Conservation (phyloP, 2,113 vertebrate genomes). For the Orthonyx spaldingii region DNA sequence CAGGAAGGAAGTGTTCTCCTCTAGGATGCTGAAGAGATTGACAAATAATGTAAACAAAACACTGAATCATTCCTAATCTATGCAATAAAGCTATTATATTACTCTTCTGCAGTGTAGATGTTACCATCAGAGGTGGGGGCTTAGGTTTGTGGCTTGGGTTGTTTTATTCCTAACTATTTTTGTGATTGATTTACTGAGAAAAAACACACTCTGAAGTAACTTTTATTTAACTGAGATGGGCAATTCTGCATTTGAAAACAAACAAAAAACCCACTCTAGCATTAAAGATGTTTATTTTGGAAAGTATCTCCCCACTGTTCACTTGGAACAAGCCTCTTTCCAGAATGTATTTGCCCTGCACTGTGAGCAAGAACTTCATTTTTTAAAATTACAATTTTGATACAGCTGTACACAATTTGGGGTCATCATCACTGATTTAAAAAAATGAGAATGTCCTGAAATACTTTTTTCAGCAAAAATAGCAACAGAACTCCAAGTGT, state of each 20-base stretch:
- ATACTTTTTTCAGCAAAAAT: not conserved
- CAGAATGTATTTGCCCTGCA: not conserved
- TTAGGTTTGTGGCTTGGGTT: not conserved
- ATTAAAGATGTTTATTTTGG: not conserved
- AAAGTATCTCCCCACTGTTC: not conserved
- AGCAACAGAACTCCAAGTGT: not conserved
- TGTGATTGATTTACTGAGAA: not conserved
- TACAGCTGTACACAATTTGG: not conserved
- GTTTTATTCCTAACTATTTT: not conserved
- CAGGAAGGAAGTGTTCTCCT: constrained; percentile 63
- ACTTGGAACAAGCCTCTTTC: not conserved
- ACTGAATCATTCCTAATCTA: constrained; percentile 19
- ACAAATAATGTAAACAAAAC: constrained; percentile 50
- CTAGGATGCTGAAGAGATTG: constrained; percentile 43
- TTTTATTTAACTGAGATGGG: not conserved
- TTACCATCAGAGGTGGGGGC: not conserved
- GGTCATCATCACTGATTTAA: not conserved
- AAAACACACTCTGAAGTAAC: not conserved
- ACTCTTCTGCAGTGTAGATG: not conserved
- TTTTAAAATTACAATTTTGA: not conserved
- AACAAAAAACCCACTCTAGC: not conserved
- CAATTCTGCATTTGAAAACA: not conserved
- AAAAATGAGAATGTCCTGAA: not conserved
- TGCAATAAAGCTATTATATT: not conserved
- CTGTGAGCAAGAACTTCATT: not conserved